phyloP scores from a whole-genome alignment of 1,140 invertebrate species.

The Rhopalosiphum maidis region DNA sequence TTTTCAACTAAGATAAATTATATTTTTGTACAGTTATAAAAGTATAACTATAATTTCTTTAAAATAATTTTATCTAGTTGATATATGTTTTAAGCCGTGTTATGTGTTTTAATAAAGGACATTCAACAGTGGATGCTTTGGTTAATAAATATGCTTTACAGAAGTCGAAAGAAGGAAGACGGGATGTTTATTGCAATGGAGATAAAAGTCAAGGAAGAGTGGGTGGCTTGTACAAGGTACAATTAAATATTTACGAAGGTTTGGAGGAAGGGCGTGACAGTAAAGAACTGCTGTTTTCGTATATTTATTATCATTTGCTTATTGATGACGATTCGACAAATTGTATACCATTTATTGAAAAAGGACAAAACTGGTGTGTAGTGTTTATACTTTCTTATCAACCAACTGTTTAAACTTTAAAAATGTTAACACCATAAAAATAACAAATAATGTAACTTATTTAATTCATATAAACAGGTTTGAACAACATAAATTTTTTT shows the following conservation, averaged over 20 bases:
- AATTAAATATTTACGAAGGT: not conserved
- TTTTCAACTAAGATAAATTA: no score
- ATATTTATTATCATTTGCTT: not conserved
- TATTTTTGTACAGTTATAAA: no score
- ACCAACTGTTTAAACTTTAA: not conserved
- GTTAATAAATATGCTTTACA: not conserved
- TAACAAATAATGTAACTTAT: no score
- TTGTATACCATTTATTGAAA: constrained; percentile 38
- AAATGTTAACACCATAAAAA: no score
- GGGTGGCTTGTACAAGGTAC: not conserved
- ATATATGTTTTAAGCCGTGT: not conserved
- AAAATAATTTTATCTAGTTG: not conserved
- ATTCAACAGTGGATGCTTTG: not conserved
- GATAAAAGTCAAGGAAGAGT: not conserved
- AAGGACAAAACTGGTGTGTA: not conserved
- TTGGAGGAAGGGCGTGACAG: no score
- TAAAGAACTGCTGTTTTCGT: no score
- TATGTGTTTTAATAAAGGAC: not conserved
- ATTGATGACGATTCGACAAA: constrained; percentile 17
- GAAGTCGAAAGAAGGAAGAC: not conserved
- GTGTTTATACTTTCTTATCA: not conserved
- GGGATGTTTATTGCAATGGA: not conserved
- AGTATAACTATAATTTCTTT: not conserved
- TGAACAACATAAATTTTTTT: no score
- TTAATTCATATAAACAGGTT: no score